Evolutionary conservation across 2,888 invertebrate genomes (phyloP), one percentile per base, ranked within the genome.

Genomic region (Biston betularia): DNA sequence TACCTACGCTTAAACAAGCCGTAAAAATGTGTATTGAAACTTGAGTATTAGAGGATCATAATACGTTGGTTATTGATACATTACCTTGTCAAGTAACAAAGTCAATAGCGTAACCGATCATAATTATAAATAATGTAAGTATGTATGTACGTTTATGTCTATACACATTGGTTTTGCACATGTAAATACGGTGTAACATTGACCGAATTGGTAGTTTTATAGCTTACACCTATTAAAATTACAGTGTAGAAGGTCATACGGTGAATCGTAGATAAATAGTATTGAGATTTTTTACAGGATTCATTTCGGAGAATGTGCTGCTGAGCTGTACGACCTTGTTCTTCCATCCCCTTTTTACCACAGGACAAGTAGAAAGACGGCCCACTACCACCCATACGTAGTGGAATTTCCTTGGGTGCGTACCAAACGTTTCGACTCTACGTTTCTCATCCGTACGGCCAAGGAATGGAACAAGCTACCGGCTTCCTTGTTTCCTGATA

Each of bases 31-130:
- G 15, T 24, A 45, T 52, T 46, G 58, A 53, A 64, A 64, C 42
- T n/a, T 58, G 38, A 50, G 11, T 33, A 15, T 53, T 38, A 33
- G 62, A 42, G 69, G 74, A 55, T 71, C 73, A 72, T 65, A 61
- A 63, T 72, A 71, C 35, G 49, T 58, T 73, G 50, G 78, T 56
- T 24, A 66, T 56, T 40, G 14, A 64, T 58, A 50, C 62, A 68
- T 78, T 68, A 69, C 80, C 78, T 79, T 79, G 76, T 75, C 70
- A 69, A 70, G 68, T 68, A 70, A 59, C 70, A 74, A 68, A 77
- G 75, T 78, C 77, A 80, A 79, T 77, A 80, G 60, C 74, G 70
- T 75, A 69, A 71, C 79, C 59, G 70, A 78, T 78, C 68, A 55
- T 71, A 58, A 76, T 77, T 76, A 77, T 76, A 44, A 48, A 42